Evolutionary conservation across 2,113 vertebrate species (phyloP).

Genomic region (Grantiella picta): DNA sequence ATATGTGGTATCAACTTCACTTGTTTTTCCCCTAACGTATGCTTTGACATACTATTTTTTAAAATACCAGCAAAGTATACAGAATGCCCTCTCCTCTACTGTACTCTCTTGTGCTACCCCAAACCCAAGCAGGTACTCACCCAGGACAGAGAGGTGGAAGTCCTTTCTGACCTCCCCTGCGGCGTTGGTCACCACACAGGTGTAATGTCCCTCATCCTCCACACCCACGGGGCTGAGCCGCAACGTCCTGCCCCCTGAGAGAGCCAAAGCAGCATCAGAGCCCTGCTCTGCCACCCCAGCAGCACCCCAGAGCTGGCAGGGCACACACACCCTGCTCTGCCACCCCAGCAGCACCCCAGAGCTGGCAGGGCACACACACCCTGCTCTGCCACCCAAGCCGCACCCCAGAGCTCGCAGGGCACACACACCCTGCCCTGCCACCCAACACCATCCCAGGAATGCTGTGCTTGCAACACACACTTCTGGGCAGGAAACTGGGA

Average conservation of each 20-base stretch:
- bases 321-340: neutral
- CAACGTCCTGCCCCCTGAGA: constrained; percentile 80
- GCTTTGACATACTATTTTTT: neutral
- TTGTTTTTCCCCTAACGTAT: rapidly evolving
- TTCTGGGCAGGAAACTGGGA: neutral
- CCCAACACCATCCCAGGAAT: rapidly evolving
- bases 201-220: constrained; percentile 85
- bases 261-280: neutral
- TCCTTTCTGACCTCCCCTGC: constrained; percentile 87
- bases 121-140: constrained; percentile 55
- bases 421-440: neutral
- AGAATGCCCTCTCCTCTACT: neutral
- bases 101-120: neutral
- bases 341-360: neutral
- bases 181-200: constrained; percentile 85
- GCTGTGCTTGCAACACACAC: neutral
- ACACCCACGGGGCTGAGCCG: constrained; percentile 76
- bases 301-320: neutral
- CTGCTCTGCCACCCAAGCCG: too few species aligned
- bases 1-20: neutral
- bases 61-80: neutral
- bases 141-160: constrained; percentile 85
- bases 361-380: neutral
- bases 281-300: neutral
- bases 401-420: too few species aligned